phyloP scores from a whole-genome alignment of 2,797 vertebrate genomes.

The Chaenodraco wilsoni region DNA sequence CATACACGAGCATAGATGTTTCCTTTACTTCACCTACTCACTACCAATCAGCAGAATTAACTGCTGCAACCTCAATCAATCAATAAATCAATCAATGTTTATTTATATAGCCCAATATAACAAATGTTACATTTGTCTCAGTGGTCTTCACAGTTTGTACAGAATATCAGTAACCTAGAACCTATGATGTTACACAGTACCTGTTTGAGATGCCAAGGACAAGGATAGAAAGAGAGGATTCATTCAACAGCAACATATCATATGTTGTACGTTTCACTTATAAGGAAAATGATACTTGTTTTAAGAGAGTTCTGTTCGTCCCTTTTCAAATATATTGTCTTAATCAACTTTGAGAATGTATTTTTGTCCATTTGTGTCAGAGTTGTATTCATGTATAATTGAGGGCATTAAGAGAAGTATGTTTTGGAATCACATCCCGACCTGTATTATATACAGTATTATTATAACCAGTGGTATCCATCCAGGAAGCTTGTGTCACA shows the following conservation, averaged over 20 bases:
- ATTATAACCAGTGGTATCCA: background rate
- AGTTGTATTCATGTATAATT: background rate
- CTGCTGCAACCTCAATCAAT: conserved; percentile 21
- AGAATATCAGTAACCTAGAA: no score
- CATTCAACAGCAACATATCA: background rate
- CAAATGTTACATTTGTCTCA: no score
- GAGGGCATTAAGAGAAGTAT: background rate
- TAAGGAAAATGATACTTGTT: background rate
- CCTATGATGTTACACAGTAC: conserved; percentile 23
- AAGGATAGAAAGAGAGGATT: background rate
- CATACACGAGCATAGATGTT: conserved; percentile 46
- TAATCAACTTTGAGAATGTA: no score
- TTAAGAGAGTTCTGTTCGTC: background rate
- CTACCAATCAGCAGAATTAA: conserved; percentile 51
- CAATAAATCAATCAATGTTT: no score
- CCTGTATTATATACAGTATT: background rate
- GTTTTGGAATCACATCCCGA: background rate
- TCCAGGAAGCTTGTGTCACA: background rate
- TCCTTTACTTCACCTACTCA: conserved; percentile 31
- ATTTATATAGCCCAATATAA: no score
- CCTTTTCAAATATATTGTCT: background rate
- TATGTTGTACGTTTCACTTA: background rate
- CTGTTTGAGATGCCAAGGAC: conserved; percentile 7
- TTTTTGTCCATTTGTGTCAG: background rate
- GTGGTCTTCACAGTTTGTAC: no score